These are phyloP conservation scores for Lypha dubia DNA, from an alignment of 2,888 invertebrate genomes.

Conservation along the genomic window DNA sequence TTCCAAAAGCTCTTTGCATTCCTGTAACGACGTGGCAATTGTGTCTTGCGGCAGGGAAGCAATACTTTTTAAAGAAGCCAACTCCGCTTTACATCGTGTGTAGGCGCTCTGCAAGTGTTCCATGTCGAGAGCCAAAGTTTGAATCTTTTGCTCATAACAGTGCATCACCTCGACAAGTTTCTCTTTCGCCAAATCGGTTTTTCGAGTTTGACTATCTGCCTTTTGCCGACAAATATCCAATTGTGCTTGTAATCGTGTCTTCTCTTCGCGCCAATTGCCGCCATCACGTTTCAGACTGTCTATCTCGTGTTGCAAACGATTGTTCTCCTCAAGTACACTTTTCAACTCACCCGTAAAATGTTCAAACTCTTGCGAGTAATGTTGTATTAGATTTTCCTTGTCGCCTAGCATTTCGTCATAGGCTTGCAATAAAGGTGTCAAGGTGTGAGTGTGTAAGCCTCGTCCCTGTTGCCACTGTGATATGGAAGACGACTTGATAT, in stretches of 20 bases:
- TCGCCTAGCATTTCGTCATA: conserved; percentile 91
- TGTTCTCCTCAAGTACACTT: conserved; percentile 88
- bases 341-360: conserved; percentile 89
- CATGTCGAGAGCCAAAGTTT: conserved; percentile 82
- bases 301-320: conserved; percentile 85
- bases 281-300: conserved; percentile 84
- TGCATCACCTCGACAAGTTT: conserved; percentile 90
- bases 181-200: conserved; percentile 88
- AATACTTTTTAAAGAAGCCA: conserved; percentile 78
- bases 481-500: conserved; percentile 64
- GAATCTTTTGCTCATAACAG: conserved; percentile 89
- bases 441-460: conserved; percentile 79
- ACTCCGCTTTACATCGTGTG: conserved; percentile 81
- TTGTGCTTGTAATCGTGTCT: conserved; percentile 81
- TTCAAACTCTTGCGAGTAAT: conserved; percentile 89
- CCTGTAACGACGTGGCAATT: conserved; percentile 87
- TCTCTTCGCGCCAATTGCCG: conserved; percentile 83
- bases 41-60: conserved; percentile 75
- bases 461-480: conserved; percentile 74
- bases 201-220: conserved; percentile 84
- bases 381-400: conserved; percentile 88
- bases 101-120: conserved; percentile 82
- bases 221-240: conserved; percentile 81
- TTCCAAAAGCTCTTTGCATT: conserved; percentile 90
- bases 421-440: conserved; percentile 89